Percentiles rank a stretch among this genome's conserved stretches.
Conservation (phyloP, 1,140 invertebrate species). For the Medauroidea extradentata region DNA sequence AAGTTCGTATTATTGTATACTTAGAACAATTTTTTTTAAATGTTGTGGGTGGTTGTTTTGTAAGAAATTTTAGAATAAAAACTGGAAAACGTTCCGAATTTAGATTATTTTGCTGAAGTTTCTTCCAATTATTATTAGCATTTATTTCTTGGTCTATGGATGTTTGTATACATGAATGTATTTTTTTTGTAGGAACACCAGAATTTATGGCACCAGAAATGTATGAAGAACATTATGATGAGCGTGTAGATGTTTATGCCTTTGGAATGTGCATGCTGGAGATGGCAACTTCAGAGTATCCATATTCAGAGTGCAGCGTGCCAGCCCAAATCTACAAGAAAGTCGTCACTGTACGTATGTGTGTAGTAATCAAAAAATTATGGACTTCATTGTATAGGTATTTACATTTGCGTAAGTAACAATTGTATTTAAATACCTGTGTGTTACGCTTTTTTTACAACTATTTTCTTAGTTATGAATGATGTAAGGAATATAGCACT, state of each 20-base stretch:
- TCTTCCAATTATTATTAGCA: too few species aligned
- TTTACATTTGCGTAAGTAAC: not conserved
- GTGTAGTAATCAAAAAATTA: too few species aligned
- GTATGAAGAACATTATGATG: slow-evolving; percentile 99
- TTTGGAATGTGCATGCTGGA: slow-evolving; percentile 99
- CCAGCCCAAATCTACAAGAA: slow-evolving; percentile 99
- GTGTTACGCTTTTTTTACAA: not conserved
- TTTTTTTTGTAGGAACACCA: slow-evolving; percentile 79
- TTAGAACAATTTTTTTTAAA: too few species aligned
- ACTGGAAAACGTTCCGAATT: too few species aligned
- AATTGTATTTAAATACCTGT: not conserved
- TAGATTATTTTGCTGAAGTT: too few species aligned
- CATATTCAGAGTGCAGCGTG: slow-evolving; percentile 96
- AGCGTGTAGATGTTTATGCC: slow-evolving; percentile 98
- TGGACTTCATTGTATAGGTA: not conserved
- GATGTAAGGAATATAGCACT: too few species aligned
- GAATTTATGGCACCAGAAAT: slow-evolving; percentile 99
- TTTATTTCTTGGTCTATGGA: too few species aligned
- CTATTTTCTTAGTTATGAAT: too few species aligned
- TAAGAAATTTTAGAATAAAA: too few species aligned
- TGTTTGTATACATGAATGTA: too few species aligned
- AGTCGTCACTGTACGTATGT: slow-evolving; percentile 79
- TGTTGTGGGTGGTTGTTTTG: too few species aligned
- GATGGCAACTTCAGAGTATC: slow-evolving; percentile 99
- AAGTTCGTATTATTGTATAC: too few species aligned